phyloP scores from a whole-genome alignment of 2,797 vertebrate species.

The Oreochromis grahami region DNA sequence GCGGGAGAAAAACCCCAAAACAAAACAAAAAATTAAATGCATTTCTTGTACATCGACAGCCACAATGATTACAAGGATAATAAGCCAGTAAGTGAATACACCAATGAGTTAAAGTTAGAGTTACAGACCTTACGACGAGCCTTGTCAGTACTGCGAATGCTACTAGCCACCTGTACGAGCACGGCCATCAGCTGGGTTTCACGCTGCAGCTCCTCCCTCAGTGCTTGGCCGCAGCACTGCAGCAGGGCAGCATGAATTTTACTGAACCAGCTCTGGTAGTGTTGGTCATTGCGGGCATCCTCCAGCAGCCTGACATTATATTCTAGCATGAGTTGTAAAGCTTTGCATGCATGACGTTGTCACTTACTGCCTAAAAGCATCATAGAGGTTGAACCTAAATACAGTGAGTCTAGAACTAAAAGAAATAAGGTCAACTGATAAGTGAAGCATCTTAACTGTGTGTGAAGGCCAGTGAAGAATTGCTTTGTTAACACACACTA shows the following conservation, averaged over 20 bases:
- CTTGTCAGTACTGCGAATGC: constrained; percentile 74
- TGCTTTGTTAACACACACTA: background rate
- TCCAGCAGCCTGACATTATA: constrained; percentile 82
- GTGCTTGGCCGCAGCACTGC: constrained; percentile 83
- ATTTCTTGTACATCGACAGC: background rate
- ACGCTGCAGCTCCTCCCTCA: constrained; percentile 84
- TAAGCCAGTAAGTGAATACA: background rate
- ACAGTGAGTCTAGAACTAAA: background rate
- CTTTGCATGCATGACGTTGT: background rate
- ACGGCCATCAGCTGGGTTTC: constrained; percentile 80
- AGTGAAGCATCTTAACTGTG: background rate
- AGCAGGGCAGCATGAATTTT: constrained; percentile 85
- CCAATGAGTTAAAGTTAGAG: background rate
- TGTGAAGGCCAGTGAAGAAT: background rate
- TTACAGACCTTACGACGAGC: constrained; percentile 81
- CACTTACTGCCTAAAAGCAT: background rate
- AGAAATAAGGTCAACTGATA: background rate
- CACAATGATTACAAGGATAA: background rate
- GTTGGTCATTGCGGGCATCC: constrained; percentile 79
- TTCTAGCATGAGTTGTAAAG: background rate
- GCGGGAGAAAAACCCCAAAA: background rate
- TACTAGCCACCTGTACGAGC: constrained; percentile 78
- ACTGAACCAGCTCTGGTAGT: constrained; percentile 86
- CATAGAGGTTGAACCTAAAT: background rate
- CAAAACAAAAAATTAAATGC: background rate